Evolutionary conservation across 2,113 vertebrate genomes (phyloP), one percentile per base, ranked within the genome.

Genomic region (Mustela nigripes): DNA sequence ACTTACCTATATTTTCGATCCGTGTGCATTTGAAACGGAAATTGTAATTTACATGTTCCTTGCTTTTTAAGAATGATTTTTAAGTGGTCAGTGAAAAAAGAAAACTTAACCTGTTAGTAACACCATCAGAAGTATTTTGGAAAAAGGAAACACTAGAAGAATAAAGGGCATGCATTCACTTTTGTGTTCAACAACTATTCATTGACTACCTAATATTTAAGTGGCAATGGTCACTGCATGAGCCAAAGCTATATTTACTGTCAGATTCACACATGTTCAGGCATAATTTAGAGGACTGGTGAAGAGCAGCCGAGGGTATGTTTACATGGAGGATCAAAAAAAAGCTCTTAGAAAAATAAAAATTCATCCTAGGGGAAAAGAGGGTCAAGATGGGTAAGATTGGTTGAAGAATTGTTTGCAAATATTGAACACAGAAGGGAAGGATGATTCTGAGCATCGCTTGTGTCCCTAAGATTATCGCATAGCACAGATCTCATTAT

Each of bases 341-440:
- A 92, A 87, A 15, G 3, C 78, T 79, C 62, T 56, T 65, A 81
- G 83, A 87, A 97, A 97, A 97, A 91, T 89, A 95, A 69, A 96
- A 96, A 88, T 85, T 91, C 50, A 85, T 73, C 85, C 50, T 22
- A 56, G 28, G 63, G 76, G 85, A 42, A 89, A 69, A 88, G 50
- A 87, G 19, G 42, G 74, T 97, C 97, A 90, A 87, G 67, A 94
- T 53, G 48, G 67, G n/a, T 16, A 86, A 50, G n/a, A 39, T 11
- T 95, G 67, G 36, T 48, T 89, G 86, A 93, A 95, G 58, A 22
- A 67, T 48, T 71, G 5, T 84, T 76, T 60, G 62, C 90, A 96
- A 81, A 91, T 80, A 94, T 45, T 93, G 71, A 95, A 86, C 62
- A 63, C n/a, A 89, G 79, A 95, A 60, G 7, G 36, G 86, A 91